Conservation (phyloP, 2,113 vertebrate genomes). For the Calidris pygmaea region DNA sequence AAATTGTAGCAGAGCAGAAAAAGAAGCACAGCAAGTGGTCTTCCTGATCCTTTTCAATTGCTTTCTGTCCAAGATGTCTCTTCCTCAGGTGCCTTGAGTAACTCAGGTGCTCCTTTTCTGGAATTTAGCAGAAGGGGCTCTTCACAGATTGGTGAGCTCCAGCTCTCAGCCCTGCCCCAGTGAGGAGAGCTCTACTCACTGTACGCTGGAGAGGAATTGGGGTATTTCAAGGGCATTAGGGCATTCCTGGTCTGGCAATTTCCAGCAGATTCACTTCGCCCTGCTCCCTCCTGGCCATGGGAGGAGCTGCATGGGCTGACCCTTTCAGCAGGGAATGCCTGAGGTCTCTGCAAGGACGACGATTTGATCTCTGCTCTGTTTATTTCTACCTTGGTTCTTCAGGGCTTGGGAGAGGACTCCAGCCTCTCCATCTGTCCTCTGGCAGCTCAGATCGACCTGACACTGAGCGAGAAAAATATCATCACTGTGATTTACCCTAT, state of each 20-base stretch:
- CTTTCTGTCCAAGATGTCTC: not conserved
- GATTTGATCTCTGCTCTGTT: not conserved
- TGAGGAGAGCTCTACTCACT: not conserved
- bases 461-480: not conserved
- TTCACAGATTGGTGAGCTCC: not conserved
- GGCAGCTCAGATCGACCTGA: not conserved
- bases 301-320: not conserved
- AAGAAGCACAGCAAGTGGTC: not conserved
- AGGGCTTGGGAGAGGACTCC: not conserved
- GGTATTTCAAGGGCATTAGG: not conserved
- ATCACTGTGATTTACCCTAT: not conserved
- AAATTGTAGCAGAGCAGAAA: not conserved
- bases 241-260: not conserved
- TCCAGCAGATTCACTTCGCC: not conserved
- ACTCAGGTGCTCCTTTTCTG: not conserved
- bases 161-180: not conserved
- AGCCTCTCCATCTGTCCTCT: not conserved
- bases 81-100: not conserved
- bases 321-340: not conserved
- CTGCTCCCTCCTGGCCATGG: not conserved
- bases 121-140: not conserved
- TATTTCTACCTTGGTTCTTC: not conserved
- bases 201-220: not conserved
- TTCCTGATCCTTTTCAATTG: not conserved
- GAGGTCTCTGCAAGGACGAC: not conserved